Conservation (phyloP, 2,113 vertebrate species). For the Tor tambroides region DNA sequence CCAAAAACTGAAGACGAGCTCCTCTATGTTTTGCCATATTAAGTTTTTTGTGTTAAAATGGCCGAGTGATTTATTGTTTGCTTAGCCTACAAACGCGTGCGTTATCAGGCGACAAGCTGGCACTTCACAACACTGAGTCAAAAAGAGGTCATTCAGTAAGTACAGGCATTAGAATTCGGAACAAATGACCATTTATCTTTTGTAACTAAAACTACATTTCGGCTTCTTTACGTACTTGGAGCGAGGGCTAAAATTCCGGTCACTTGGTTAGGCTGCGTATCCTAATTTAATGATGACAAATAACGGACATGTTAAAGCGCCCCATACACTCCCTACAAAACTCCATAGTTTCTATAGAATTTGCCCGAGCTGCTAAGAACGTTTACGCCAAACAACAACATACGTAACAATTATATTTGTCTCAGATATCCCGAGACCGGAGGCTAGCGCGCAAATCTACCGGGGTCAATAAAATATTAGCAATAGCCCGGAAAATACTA, state of each 20-base stretch:
- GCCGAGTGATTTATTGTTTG: conserved; percentile 38
- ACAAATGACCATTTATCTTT: conserved; percentile 63
- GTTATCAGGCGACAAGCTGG: conserved; percentile 36
- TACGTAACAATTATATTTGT: not conserved
- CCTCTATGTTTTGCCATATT: not conserved
- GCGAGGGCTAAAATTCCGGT: conserved; percentile 36
- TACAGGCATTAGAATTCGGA: conserved; percentile 62
- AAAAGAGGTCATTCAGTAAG: conserved; percentile 66
- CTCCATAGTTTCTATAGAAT: not conserved
- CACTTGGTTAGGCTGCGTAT: conserved; percentile 46
- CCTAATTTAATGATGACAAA: conserved; percentile 8
- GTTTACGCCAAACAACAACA: not conserved
- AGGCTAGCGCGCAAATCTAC: conserved; percentile 27
- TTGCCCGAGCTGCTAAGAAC: not conserved
- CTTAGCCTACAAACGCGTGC: conserved; percentile 11
- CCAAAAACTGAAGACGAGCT: not conserved
- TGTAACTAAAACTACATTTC: conserved; percentile 59
- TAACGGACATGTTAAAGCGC: conserved; percentile 25
- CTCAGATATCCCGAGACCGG: conserved; percentile 3
- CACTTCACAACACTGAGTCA: conserved; percentile 53
- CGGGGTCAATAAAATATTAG: conserved; percentile 40
- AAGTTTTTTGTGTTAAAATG: conserved; percentile 38
- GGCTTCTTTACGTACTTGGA: conserved; percentile 53
- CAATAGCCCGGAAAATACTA: conserved; percentile 26
- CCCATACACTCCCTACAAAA: conserved; percentile 9